Evolutionary conservation across 2,888 invertebrate genomes (phyloP).

Genomic region (Aquatica leii): DNA sequence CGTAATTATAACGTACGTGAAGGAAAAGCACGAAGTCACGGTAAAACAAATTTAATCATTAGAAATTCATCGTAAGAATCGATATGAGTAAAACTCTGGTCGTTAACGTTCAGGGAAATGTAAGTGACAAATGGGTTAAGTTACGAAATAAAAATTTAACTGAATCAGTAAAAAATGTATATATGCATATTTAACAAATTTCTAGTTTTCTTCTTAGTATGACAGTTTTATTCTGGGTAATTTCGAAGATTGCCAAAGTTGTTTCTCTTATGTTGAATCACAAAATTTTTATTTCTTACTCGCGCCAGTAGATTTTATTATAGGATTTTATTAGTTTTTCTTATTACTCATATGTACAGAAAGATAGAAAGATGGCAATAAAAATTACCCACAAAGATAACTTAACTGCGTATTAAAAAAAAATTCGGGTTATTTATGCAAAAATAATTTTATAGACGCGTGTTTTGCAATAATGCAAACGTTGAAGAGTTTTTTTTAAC

Average conservation of each 20-base stretch:
- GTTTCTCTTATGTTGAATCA: slow-evolving; percentile 28
- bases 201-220: slow-evolving; percentile 12
- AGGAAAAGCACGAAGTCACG: slow-evolving; percentile 14
- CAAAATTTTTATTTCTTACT: slow-evolving; percentile 27
- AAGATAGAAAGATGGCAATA: slow-evolving; percentile 28
- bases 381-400: slow-evolving; percentile 17
- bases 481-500: too few relatives aligned
- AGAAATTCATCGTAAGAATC: slow-evolving; percentile 1
- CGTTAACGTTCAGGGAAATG: slow-evolving; percentile 1
- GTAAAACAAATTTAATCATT: slow-evolving; percentile 6
- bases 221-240: slow-evolving; percentile 29
- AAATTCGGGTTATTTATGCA: neutral
- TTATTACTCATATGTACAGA: slow-evolving; percentile 25
- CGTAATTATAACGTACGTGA: slow-evolving; percentile 8
- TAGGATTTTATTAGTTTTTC: slow-evolving; percentile 23
- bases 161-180: slow-evolving; percentile 3
- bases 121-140: slow-evolving; percentile 2
- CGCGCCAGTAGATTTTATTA: slow-evolving; percentile 24
- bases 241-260: slow-evolving; percentile 24
- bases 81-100: too few relatives aligned
- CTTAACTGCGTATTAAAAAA: slow-evolving; percentile 19
- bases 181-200: slow-evolving; percentile 17
- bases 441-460: too few relatives aligned
- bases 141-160: slow-evolving; percentile 8
- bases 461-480: too few relatives aligned